Conservation (phyloP, 1,140 invertebrate genomes). For the Papilio helenus region DNA sequence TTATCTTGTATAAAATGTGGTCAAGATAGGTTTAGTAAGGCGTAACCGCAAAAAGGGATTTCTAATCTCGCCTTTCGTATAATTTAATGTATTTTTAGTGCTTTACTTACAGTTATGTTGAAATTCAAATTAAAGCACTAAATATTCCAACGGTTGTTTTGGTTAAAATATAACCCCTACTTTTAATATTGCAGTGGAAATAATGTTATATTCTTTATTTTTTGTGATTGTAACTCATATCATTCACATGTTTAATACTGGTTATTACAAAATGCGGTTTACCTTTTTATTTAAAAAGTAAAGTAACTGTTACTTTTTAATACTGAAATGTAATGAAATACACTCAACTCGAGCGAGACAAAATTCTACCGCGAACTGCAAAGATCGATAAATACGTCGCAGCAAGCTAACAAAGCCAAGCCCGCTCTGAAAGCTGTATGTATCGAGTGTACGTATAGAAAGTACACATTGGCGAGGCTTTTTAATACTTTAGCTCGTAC, state of each 20-base stretch:
- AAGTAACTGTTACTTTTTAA: not conserved
- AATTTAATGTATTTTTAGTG: not conserved
- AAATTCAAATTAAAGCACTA: not conserved
- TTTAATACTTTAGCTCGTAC: conserved; percentile 25
- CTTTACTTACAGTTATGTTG: not conserved
- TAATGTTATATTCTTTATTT: too few species aligned
- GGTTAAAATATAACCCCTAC: too few species aligned
- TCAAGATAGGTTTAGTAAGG: not conserved
- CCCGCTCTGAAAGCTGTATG: not conserved
- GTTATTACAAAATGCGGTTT: not conserved
- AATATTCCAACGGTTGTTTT: not conserved
- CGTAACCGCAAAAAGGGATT: not conserved
- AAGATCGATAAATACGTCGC: conserved; percentile 26
- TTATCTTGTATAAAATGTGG: not conserved
- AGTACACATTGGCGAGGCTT: conserved; percentile 17
- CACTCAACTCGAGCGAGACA: not conserved
- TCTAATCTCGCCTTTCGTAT: not conserved
- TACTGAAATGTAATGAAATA: not conserved
- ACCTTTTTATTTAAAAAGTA: not conserved
- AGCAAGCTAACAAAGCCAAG: conserved; percentile 14
- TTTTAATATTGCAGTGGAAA: too few species aligned
- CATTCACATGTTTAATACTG: not conserved
- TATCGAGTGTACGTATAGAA: not conserved
- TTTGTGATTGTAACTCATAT: not conserved
- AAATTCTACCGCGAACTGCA: conserved; percentile 6